phyloP scores from a whole-genome alignment of 2,113 vertebrate genomes.

The Nyctibius bracteatus region DNA sequence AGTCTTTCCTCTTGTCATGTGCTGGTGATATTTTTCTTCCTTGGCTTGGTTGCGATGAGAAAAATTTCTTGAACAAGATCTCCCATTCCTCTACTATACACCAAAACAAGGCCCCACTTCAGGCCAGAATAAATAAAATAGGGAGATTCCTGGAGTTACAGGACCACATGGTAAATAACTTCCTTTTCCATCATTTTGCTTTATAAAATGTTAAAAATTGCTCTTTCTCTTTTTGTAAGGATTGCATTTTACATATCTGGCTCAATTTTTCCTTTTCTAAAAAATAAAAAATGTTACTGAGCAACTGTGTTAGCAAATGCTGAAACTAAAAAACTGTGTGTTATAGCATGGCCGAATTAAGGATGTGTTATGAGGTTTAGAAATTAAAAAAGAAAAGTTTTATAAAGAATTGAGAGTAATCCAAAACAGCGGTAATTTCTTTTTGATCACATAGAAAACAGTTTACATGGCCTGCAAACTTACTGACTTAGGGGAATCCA shows the following conservation, averaged over 20 bases:
- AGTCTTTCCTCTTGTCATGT: background rate
- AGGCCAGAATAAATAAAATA: background rate
- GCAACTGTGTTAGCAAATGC: background rate
- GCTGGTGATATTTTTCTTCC: background rate
- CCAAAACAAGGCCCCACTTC: background rate
- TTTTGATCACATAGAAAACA: background rate
- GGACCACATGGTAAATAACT: background rate
- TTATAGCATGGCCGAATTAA: background rate
- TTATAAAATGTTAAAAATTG: background rate
- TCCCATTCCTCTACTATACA: background rate
- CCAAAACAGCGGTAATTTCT: background rate
- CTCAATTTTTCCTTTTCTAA: background rate
- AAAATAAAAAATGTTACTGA: background rate
- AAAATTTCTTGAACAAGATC: background rate
- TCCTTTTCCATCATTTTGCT: background rate
- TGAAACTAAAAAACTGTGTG: background rate
- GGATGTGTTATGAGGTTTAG: background rate
- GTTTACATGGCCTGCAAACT: background rate
- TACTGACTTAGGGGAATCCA: background rate
- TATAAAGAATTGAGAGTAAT: background rate
- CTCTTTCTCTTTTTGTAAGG: background rate
- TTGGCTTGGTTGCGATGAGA: background rate
- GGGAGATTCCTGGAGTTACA: background rate
- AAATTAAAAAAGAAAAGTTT: background rate
- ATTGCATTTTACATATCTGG: background rate